phyloP scores from a whole-genome alignment of 2,888 invertebrate genomes.

The Lepidochitona cinerea region DNA sequence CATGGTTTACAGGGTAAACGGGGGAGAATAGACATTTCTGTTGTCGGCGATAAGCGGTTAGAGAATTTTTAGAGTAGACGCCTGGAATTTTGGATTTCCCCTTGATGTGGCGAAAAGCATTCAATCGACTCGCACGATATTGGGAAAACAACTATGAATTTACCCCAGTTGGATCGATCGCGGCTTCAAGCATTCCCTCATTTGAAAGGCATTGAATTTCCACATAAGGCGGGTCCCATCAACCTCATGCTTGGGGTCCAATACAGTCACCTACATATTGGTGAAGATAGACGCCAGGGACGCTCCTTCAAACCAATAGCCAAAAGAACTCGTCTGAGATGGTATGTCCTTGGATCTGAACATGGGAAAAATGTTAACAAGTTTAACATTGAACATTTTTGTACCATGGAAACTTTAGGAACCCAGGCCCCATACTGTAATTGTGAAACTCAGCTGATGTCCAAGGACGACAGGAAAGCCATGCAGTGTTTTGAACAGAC shows the following conservation, averaged over 20 bases:
- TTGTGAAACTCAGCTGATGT: neutral
- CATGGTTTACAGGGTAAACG: slow-evolving; percentile 13
- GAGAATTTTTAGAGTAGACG: neutral
- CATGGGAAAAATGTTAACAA: slow-evolving; percentile 4
- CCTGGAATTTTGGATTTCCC: slow-evolving; percentile 10
- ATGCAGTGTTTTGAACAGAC: neutral
- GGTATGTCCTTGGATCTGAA: slow-evolving; percentile 14
- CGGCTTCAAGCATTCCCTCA: too few relatives aligned
- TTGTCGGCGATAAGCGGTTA: neutral
- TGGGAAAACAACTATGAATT: too few relatives aligned
- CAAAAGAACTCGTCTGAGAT: slow-evolving; percentile 13
- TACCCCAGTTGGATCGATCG: too few relatives aligned
- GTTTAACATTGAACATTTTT: slow-evolving; percentile 7
- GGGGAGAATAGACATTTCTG: slow-evolving; percentile 9
- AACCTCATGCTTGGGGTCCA: slow-evolving; percentile 15
- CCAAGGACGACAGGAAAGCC: neutral
- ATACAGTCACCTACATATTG: slow-evolving; percentile 20
- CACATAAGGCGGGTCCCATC: slow-evolving; percentile 11
- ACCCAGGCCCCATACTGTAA: slow-evolving; percentile 6
- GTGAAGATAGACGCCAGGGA: neutral
- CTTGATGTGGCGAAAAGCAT: slow-evolving; percentile 8
- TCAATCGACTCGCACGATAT: too few relatives aligned
- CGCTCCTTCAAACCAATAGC: slow-evolving; percentile 13
- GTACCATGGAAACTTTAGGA: slow-evolving; percentile 12
- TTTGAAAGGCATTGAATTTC: slow-evolving; percentile 2